These are phyloP conservation scores for Clunio marinus DNA, from an alignment of 2,888 invertebrate species.

Conservation along the genomic window DNA sequence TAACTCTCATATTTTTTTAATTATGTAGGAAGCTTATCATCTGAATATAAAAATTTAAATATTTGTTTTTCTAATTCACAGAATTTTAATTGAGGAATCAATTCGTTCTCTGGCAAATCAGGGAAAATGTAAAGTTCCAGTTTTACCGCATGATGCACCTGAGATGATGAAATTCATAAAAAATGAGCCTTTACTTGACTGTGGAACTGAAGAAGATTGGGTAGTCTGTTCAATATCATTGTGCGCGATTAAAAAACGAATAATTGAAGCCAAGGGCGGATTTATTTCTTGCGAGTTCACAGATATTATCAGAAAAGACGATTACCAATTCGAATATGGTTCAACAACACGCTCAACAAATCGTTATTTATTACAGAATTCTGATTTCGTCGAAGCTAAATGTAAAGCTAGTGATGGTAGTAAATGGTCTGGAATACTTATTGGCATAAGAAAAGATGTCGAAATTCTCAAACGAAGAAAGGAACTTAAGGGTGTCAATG, in stretches of 20 bases:
- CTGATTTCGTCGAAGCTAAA: conserved; percentile 68
- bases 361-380: conserved; percentile 59
- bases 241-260: conserved; percentile 48
- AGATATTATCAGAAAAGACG: conserved; percentile 67
- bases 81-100: conserved; percentile 52
- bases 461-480: conserved; percentile 45
- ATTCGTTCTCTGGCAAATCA: conserved; percentile 52
- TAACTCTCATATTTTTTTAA: no score
- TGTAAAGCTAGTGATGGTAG: conserved; percentile 54
- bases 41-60: background rate
- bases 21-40: no score
- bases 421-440: conserved; percentile 64
- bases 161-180: conserved; percentile 71
- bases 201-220: conserved; percentile 67
- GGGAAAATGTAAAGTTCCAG: conserved; percentile 61
- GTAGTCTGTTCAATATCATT: conserved; percentile 60
- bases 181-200: conserved; percentile 60
- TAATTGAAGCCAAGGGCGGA: conserved; percentile 46
- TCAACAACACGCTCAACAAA: conserved; percentile 54
- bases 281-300: conserved; percentile 56
- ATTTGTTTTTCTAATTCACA: conserved; percentile 42
- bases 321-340: conserved; percentile 57
- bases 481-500: conserved; percentile 57
- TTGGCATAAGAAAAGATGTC: conserved; percentile 56
- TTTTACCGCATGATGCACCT: conserved; percentile 62